phyloP scores from a whole-genome alignment of 2,797 vertebrate species.

The Denticeps clupeoides region DNA sequence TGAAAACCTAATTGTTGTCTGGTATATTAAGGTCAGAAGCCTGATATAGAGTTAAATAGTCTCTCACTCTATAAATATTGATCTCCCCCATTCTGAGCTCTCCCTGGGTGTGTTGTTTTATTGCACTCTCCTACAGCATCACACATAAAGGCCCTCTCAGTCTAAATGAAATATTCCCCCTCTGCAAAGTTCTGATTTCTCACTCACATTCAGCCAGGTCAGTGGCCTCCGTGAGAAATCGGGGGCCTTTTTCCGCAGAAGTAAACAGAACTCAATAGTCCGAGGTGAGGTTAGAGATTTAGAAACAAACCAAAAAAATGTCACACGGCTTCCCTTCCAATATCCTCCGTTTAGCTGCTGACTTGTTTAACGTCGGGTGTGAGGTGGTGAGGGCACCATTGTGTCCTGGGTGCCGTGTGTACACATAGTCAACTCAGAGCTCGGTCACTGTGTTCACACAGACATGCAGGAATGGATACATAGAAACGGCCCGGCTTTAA shows the following conservation, averaged over 20 bases:
- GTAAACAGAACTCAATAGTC: conserved; percentile 30
- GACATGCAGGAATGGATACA: not conserved
- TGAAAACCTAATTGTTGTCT: not conserved
- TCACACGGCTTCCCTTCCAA: conserved; percentile 21
- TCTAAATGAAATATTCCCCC: conserved; percentile 16
- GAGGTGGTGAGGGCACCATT: conserved; percentile 11
- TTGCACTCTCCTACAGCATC: conserved; percentile 20
- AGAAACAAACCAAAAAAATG: conserved; percentile 19
- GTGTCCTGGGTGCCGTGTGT: not conserved
- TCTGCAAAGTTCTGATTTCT: conserved; percentile 5
- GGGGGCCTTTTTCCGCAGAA: conserved; percentile 21
- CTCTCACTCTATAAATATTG: conserved; percentile 26
- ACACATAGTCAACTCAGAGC: conserved; percentile 13
- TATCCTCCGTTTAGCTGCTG: conserved; percentile 2
- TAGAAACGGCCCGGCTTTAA: no score
- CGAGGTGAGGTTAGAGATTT: conserved; percentile 12
- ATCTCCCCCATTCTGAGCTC: not conserved
- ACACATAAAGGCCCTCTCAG: conserved; percentile 18
- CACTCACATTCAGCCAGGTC: conserved; percentile 16
- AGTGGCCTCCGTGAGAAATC: conserved; percentile 27
- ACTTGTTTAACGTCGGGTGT: conserved; percentile 21
- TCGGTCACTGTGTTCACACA: no score
- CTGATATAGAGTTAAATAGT: conserved; percentile 19
- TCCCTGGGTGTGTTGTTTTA: conserved; percentile 13
- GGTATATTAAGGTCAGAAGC: conserved; percentile 27